Conservation (phyloP, 2,888 invertebrate genomes). For the Epinotia bilunana region DNA sequence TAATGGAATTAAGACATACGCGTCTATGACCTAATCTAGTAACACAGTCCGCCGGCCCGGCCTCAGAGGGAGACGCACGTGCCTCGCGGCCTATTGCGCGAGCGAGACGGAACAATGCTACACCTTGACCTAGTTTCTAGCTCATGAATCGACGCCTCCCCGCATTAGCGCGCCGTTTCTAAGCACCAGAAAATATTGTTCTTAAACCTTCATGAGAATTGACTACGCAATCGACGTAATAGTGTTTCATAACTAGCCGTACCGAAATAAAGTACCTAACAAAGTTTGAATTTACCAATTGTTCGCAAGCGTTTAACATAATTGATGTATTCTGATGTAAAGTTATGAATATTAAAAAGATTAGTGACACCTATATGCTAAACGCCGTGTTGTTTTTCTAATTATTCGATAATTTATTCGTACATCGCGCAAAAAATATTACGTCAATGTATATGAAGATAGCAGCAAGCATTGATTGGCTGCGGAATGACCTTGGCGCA, state of each 20-base stretch:
- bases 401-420: conserved; percentile 45
- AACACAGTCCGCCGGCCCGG: conserved; percentile 46
- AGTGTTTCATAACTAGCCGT: neutral
- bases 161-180: conserved; percentile 57
- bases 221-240: neutral
- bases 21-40: conserved; percentile 56
- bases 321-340: conserved; percentile 5
- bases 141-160: conserved; percentile 46
- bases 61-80: conserved; percentile 28
- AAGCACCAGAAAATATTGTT: conserved; percentile 49
- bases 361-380: conserved; percentile 5
- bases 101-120: conserved; percentile 58
- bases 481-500: conserved; percentile 71
- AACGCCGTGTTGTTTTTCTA: conserved; percentile 7
- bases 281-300: neutral
- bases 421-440: conserved; percentile 55
- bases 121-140: conserved; percentile 66
- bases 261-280: neutral
- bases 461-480: conserved; percentile 62
- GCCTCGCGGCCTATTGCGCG: conserved; percentile 50
- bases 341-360: conserved; percentile 13
- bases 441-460: conserved; percentile 59
- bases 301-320: neutral
- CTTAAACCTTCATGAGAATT: conserved; percentile 36
- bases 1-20: conserved; percentile 49